phyloP scores from a whole-genome alignment of 2,113 vertebrate genomes.

The Micronycteris hirsuta region DNA sequence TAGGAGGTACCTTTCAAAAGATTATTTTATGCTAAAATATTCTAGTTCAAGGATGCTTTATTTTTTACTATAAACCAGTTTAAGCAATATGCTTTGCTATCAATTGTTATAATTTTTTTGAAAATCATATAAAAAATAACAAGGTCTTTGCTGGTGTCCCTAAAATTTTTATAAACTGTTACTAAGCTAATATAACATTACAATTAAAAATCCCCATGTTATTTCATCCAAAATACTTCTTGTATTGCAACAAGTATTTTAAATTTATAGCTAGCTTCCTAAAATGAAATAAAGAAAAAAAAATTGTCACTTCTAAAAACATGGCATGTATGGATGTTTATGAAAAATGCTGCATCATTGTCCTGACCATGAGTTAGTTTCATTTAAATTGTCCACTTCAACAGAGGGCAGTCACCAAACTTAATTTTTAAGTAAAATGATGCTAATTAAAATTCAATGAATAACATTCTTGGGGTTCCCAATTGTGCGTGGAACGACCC shows the following conservation, averaged over 20 bases:
- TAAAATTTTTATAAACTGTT: background rate
- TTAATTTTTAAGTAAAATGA: background rate
- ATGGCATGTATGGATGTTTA: background rate
- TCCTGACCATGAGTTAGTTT: background rate
- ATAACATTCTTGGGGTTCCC: background rate
- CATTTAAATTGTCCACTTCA: background rate
- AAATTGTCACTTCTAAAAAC: background rate
- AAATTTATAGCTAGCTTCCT: background rate
- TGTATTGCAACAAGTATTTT: background rate
- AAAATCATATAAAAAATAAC: background rate
- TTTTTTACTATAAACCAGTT: background rate
- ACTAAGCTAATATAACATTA: background rate
- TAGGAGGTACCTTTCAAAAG: background rate
- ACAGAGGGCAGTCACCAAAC: background rate
- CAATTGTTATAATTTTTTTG: background rate
- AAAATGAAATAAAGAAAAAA: background rate
- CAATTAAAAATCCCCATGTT: background rate
- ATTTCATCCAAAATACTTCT: background rate
- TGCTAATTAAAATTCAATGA: background rate
- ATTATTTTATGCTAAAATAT: background rate
- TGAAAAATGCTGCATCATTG: background rate
- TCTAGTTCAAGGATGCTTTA: background rate
- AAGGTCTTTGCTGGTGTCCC: background rate
- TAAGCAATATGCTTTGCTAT: background rate
- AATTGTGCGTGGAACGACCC: background rate